A percentile compares a stretch with the other conserved stretches of the same genome.
phyloP scores from a whole-genome alignment of 2,888 invertebrate genomes.

The Dromius quadrimaculatus region DNA sequence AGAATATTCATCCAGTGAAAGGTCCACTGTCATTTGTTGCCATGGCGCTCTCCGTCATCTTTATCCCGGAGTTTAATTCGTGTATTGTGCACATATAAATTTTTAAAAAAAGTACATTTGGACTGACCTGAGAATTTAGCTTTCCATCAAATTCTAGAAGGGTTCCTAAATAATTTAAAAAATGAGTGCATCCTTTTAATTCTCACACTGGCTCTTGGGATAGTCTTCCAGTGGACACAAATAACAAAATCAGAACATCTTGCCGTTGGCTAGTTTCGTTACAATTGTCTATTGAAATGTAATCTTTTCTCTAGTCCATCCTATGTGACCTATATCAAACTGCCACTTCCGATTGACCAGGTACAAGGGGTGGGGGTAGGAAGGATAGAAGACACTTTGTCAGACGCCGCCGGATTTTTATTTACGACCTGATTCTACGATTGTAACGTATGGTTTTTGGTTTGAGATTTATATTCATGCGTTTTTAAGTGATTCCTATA shows the following conservation, averaged over 20 bases:
- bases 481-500: constrained; percentile 29
- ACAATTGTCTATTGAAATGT: constrained; percentile 52
- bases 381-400: background rate
- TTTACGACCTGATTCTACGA: constrained; percentile 35
- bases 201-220: constrained; percentile 1
- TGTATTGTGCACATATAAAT: no score
- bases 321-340: constrained; percentile 46
- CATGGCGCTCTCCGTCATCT: no score
- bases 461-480: constrained; percentile 30
- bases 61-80: no score
- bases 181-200: background rate
- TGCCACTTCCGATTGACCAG: constrained; percentile 32
- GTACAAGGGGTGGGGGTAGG: background rate
- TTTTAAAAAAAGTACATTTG: no score
- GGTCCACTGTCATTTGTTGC: no score
- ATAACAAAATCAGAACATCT: constrained; percentile 25
- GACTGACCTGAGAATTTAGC: no score
- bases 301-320: constrained; percentile 47
- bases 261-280: constrained; percentile 33
- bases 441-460: constrained; percentile 30
- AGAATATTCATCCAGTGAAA: no score
- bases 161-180: constrained; percentile 6
- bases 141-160: no score
- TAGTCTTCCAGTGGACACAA: constrained; percentile 8
- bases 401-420: constrained; percentile 25